Evolutionary conservation across 2,888 invertebrate genomes (phyloP).

Genomic region (Leptura quadrifasciata): DNA sequence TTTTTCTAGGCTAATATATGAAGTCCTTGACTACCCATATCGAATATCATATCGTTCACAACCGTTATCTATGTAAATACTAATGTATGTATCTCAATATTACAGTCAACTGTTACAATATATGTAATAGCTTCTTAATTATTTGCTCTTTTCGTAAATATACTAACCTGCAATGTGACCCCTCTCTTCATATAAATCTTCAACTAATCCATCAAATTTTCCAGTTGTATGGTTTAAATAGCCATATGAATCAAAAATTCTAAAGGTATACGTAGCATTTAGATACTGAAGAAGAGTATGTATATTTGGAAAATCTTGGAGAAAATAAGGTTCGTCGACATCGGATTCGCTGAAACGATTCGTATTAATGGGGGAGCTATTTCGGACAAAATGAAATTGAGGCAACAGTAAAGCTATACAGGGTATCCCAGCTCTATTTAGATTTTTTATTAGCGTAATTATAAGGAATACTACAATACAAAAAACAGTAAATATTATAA

Average conservation of each 20-base stretch:
- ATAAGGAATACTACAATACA: no score
- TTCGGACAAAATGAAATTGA: background rate
- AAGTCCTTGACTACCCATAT: no score
- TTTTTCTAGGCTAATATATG: no score
- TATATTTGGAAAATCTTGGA: constrained; percentile 54
- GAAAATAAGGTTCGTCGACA: constrained; percentile 55
- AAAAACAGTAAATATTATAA: no score
- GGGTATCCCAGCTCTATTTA: no score
- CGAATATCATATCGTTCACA: no score
- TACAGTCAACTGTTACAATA: no score
- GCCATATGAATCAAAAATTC: constrained; percentile 54
- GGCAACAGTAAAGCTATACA: background rate
- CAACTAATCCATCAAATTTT: constrained; percentile 56
- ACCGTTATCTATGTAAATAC: no score
- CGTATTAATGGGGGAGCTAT: background rate
- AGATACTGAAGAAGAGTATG: constrained; percentile 52
- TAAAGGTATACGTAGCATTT: constrained; percentile 56
- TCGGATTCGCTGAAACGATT: constrained; percentile 48
- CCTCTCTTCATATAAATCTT: constrained; percentile 50
- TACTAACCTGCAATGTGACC: constrained; percentile 50
- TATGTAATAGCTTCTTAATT: no score
- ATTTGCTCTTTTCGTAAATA: background rate
- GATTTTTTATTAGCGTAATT: no score
- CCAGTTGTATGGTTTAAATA: constrained; percentile 58
- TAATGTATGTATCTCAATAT: no score